phyloP scores from a whole-genome alignment of 1,140 invertebrate species.

The Eulimnadia texana region DNA sequence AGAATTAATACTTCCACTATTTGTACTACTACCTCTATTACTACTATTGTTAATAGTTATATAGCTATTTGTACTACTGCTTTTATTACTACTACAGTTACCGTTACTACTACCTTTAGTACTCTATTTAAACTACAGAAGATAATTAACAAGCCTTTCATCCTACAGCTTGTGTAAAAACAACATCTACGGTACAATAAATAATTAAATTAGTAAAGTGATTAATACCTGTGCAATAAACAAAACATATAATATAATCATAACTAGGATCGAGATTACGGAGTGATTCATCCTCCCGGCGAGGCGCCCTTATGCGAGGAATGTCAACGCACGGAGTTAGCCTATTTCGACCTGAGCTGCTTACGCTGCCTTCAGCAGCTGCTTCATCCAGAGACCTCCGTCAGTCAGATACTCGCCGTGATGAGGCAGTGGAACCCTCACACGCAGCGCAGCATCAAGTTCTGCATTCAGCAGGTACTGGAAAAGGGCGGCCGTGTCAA shows the following conservation, averaged over 20 bases:
- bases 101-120: no score
- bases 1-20: no score
- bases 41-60: no score
- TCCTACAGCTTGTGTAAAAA: no score
- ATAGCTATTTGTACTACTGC: no score
- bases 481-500: constrained; percentile 34
- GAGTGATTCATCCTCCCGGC: constrained; percentile 30
- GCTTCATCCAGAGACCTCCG: constrained; percentile 28
- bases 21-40: no score
- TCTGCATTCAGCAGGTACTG: constrained; percentile 34
- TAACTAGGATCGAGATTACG: background rate
- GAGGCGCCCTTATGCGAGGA: constrained; percentile 34
- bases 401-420: constrained; percentile 37
- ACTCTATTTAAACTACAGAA: no score
- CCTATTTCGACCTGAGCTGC: constrained; percentile 37
- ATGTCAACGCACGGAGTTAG: constrained; percentile 32
- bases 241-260: background rate
- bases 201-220: no score
- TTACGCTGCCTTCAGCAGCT: constrained; percentile 31
- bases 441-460: constrained; percentile 34
- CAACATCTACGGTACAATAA: no score
- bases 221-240: background rate
- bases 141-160: no score
- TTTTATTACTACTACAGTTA: no score
- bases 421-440: constrained; percentile 40